Conservation (phyloP, 2,888 invertebrate species). For the Merodon equestris region DNA sequence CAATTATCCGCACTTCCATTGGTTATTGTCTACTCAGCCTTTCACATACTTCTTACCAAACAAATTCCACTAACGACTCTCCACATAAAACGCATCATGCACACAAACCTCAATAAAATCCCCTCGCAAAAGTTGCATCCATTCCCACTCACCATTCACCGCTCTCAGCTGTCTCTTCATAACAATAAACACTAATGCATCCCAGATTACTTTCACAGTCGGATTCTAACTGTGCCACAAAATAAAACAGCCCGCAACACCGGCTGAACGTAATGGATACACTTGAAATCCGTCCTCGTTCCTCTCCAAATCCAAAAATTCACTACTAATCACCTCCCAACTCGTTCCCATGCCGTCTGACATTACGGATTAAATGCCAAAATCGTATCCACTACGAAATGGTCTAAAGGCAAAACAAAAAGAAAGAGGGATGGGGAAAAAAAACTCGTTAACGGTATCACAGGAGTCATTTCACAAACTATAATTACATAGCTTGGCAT, state of each 20-base stretch:
- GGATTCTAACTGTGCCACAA: constrained; percentile 25
- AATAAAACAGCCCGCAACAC: constrained; percentile 31
- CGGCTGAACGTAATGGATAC: constrained; percentile 50
- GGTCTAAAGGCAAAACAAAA: background rate
- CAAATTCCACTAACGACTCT: too few relatives aligned
- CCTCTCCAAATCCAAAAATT: background rate
- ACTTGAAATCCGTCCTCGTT: constrained; percentile 1
- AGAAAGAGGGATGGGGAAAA: constrained; percentile 39
- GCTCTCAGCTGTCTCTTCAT: constrained; percentile 10
- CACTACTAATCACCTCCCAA: constrained; percentile 48
- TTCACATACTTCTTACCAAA: too few relatives aligned
- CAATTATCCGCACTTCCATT: too few relatives aligned
- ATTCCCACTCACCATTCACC: background rate
- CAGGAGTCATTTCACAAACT: constrained; percentile 46
- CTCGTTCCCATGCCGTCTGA: background rate
- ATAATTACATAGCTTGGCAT: constrained; percentile 57
- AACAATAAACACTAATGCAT: constrained; percentile 49
- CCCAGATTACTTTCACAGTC: constrained; percentile 7
- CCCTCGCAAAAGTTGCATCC: background rate
- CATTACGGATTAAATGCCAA: constrained; percentile 23
- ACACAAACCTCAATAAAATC: too few relatives aligned
- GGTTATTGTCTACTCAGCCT: too few relatives aligned
- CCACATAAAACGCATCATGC: too few relatives aligned
- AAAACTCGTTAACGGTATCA: constrained; percentile 49
- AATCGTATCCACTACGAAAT: constrained; percentile 14